Percentiles rank a stretch among this genome's conserved stretches.
Conservation (phyloP, 2,888 invertebrate genomes). For the Glyphotaelius pellucidus region DNA sequence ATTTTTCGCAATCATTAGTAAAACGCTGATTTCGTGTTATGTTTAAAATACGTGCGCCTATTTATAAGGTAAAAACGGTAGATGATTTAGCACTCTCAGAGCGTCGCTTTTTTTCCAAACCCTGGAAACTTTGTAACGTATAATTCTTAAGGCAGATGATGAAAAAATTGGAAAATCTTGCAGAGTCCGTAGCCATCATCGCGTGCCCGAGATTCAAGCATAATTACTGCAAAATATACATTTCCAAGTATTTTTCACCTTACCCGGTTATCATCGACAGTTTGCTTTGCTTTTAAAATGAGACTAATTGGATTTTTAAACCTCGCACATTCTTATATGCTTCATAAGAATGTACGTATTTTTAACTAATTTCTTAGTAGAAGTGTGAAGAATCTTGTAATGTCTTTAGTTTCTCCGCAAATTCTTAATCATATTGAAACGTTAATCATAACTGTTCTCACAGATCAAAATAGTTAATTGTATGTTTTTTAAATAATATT, state of each 20-base stretch:
- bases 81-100: not conserved
- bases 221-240: slow-evolving; percentile 23
- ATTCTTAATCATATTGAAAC: not conserved
- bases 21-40: not conserved
- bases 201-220: slow-evolving; percentile 15
- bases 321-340: not conserved
- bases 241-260: slow-evolving; percentile 33
- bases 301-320: slow-evolving; percentile 25
- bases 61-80: not conserved
- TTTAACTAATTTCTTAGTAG: not conserved
- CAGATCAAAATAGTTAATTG: not conserved
- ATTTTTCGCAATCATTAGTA: not conserved
- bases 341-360: not conserved
- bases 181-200: not conserved
- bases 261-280: slow-evolving; percentile 6
- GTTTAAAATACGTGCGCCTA: not conserved
- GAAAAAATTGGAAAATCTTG: not conserved
- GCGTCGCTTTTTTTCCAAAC: not conserved
- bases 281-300: not conserved
- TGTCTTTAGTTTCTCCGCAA: not conserved
- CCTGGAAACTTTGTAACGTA: not conserved
- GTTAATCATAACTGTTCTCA: not conserved
- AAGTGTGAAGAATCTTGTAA: not conserved
- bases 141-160: not conserved
- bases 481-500: not conserved